A percentile compares a stretch with the other conserved stretches of the same genome.
Evolutionary conservation across 2,797 vertebrate species (phyloP).

Genomic region (Monodelphis domestica): DNA sequence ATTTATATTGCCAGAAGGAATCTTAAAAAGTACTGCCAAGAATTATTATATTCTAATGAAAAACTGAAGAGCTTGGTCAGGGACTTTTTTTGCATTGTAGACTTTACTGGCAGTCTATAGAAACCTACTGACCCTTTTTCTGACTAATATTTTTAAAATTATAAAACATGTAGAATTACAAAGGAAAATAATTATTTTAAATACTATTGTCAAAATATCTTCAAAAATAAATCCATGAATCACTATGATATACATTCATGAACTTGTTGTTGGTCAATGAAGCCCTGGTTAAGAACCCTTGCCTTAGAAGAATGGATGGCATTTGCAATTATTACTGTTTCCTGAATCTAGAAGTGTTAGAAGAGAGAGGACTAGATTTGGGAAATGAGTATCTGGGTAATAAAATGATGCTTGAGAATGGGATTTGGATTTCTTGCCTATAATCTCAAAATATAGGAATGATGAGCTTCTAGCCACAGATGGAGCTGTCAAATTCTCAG

Average conservation of each 20-base stretch:
- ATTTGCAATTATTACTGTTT: neutral
- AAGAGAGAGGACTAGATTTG: neutral
- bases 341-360: neutral
- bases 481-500: neutral
- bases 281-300: neutral
- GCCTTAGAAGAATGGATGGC: neutral
- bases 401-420: neutral
- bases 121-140: neutral
- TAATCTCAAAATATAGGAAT: neutral
- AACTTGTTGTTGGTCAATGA: neutral
- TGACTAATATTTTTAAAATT: neutral
- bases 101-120: neutral
- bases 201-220: neutral
- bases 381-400: neutral
- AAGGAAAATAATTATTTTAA: neutral
- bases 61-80: neutral
- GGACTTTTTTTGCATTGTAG: neutral
- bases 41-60: neutral
- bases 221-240: neutral
- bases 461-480: neutral
- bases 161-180: neutral
- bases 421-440: neutral
- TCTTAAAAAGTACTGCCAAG: neutral
- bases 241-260: neutral
- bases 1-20: neutral